Conservation (phyloP, 2,888 invertebrate genomes). For the Tachystola acroxantha region DNA sequence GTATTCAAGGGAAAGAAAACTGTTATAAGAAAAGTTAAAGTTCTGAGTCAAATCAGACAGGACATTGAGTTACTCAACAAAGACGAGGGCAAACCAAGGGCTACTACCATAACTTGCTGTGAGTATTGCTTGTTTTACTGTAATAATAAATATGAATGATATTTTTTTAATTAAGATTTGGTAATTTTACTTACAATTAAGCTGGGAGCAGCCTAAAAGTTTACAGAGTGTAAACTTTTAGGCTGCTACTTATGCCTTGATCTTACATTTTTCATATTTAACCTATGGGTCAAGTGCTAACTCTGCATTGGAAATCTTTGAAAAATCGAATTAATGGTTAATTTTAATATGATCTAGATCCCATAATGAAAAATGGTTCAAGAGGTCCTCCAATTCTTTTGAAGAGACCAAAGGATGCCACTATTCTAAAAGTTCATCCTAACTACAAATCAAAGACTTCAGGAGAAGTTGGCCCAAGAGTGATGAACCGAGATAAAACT, state of each 20-base stretch:
- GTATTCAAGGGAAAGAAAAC: constrained; percentile 58
- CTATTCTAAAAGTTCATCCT: constrained; percentile 54
- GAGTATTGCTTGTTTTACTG: constrained; percentile 26
- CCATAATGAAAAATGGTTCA: constrained; percentile 63
- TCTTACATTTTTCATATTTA: too few species aligned
- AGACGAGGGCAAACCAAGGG: constrained; percentile 36
- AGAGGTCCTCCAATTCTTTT: constrained; percentile 63
- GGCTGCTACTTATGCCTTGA: too few species aligned
- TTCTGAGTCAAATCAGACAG: constrained; percentile 47
- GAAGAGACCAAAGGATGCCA: constrained; percentile 67
- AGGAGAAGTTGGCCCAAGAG: constrained; percentile 23
- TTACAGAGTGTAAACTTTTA: too few species aligned
- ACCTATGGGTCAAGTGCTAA: too few species aligned
- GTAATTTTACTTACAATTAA: too few species aligned
- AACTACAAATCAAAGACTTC: constrained; percentile 37
- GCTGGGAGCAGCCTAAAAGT: too few species aligned
- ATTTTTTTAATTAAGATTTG: too few species aligned
- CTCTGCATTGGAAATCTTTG: too few species aligned
- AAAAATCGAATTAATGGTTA: too few species aligned
- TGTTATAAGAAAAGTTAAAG: constrained; percentile 56
- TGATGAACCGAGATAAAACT: constrained; percentile 29
- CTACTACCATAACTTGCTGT: constrained; percentile 72
- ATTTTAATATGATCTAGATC: constrained; percentile 40
- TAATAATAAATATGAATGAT: too few species aligned
- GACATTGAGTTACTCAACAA: constrained; percentile 26